phyloP scores from a whole-genome alignment of 1,140 invertebrate species.

The Zaprionus davidi region DNA sequence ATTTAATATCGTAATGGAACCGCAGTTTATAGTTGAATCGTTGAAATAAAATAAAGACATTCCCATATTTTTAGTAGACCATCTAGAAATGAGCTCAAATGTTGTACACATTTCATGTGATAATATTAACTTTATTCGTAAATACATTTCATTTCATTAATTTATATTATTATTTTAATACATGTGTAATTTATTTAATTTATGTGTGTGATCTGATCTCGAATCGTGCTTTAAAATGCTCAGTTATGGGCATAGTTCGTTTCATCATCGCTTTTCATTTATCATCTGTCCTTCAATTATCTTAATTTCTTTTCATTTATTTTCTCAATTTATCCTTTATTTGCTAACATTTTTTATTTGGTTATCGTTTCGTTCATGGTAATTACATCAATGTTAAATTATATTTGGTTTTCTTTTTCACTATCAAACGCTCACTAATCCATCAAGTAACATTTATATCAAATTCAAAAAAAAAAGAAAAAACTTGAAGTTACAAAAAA shows the following conservation, averaged over 20 bases:
- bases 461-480: constrained; percentile 35
- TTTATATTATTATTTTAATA: constrained; percentile 65
- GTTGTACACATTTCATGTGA: constrained; percentile 67
- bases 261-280: constrained; percentile 4
- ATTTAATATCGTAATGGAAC: constrained; percentile 67
- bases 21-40: constrained; percentile 69
- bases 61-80: background rate
- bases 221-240: constrained; percentile 79
- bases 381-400: constrained; percentile 65
- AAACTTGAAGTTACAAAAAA: constrained; percentile 32
- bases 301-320: constrained; percentile 12
- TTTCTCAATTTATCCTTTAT: constrained; percentile 41
- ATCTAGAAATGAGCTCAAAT: constrained; percentile 25
- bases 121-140: constrained; percentile 78
- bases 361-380: constrained; percentile 26
- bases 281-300: constrained; percentile 4
- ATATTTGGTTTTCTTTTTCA: constrained; percentile 39
- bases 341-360: constrained; percentile 63
- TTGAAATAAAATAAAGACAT: constrained; percentile 48
- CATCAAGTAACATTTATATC: constrained; percentile 74
- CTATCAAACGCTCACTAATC: constrained; percentile 62
- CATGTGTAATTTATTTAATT: constrained; percentile 79
- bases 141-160: constrained; percentile 78
- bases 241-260: constrained; percentile 69
- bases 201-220: constrained; percentile 60